Conservation (phyloP, 1,140 invertebrate species). For the Macrocentrus cingulum region DNA sequence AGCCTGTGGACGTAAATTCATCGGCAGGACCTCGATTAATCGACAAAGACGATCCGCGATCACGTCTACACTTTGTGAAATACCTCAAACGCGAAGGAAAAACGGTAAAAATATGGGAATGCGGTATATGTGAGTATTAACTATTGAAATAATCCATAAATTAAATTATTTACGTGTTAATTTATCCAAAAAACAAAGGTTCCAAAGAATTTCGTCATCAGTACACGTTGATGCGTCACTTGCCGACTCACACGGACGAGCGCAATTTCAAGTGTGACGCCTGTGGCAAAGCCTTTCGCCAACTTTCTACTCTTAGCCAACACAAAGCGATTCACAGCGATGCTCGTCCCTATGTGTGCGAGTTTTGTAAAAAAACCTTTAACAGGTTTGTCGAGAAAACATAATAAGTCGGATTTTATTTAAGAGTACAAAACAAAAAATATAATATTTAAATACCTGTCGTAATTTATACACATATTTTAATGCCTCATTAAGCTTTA, state of each 20-base stretch:
- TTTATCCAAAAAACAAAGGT: too few species aligned
- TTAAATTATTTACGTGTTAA: too few species aligned
- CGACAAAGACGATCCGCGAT: conserved; percentile 59
- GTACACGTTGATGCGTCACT: conserved; percentile 77
- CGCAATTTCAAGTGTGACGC: conserved; percentile 77
- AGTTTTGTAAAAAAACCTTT: conserved; percentile 75
- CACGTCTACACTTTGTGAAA: conserved; percentile 65
- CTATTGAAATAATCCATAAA: too few species aligned
- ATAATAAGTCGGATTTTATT: not conserved
- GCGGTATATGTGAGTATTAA: conserved; percentile 65
- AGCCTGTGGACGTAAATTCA: conserved; percentile 31
- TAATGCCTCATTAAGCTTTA: not conserved
- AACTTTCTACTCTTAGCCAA: conserved; percentile 73
- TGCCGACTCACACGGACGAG: conserved; percentile 81
- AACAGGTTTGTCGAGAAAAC: conserved; percentile 56
- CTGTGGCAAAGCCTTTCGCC: conserved; percentile 79
- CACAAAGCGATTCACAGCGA: conserved; percentile 75
- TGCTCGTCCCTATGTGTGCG: conserved; percentile 71
- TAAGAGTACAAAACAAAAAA: conserved; percentile 4
- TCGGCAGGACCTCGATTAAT: conserved; percentile 41
- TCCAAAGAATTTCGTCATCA: conserved; percentile 74
- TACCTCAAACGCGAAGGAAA: conserved; percentile 66
- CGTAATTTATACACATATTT: not conserved
- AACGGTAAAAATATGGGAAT: conserved; percentile 68
- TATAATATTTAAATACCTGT: not conserved